Percentiles rank a stretch among this genome's conserved stretches.
Conservation (phyloP, 2,113 vertebrate species). For the Bucco capensis region DNA sequence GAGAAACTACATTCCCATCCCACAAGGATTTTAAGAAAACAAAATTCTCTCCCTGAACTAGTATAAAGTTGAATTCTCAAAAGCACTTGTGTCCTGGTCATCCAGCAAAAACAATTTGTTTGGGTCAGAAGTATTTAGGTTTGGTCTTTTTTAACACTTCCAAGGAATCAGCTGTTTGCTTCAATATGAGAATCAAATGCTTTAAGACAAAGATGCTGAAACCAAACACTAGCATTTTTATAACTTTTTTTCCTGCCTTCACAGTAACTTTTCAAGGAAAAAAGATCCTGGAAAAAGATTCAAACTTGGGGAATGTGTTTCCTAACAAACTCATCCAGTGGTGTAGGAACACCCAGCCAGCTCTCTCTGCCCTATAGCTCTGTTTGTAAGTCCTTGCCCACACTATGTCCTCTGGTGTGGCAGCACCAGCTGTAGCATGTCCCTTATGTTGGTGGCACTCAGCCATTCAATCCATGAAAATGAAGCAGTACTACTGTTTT, state of each 20-base stretch:
- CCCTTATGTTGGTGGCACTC: background rate
- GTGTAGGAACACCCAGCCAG: background rate
- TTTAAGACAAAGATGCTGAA: background rate
- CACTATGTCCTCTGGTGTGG: background rate
- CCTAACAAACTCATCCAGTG: background rate
- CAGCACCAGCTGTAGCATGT: background rate
- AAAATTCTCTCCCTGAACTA: background rate
- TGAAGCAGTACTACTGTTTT: background rate
- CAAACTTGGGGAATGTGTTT: background rate
- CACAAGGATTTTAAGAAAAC: constrained; percentile 31
- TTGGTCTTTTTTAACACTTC: background rate
- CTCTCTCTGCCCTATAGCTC: background rate
- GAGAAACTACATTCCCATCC: constrained; percentile 45
- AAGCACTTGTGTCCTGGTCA: constrained; percentile 1
- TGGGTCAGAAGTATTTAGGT: background rate
- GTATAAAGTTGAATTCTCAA: constrained; percentile 31
- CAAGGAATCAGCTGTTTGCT: background rate
- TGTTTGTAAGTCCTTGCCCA: fast-evolving
- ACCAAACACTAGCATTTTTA: background rate
- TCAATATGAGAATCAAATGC: background rate
- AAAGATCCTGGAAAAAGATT: background rate
- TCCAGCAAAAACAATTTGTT: background rate
- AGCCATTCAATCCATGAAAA: background rate
- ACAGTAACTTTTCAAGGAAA: background rate
- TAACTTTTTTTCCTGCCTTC: background rate